Evolutionary conservation across 2,888 invertebrate species (phyloP), one percentile per base, ranked within the genome.

Genomic region (Ceramica pisi): DNA sequence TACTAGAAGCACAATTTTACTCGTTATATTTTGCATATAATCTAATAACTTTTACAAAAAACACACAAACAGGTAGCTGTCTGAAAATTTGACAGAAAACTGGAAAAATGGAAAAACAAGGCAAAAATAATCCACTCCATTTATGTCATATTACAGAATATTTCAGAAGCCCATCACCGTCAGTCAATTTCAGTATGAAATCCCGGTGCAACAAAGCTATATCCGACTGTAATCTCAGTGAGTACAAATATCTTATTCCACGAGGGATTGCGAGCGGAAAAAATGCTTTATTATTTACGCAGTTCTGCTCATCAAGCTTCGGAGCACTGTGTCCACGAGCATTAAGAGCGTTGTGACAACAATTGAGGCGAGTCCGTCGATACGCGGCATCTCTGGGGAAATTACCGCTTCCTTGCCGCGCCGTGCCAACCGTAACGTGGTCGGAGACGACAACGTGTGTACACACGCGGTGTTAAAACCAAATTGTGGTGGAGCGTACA

Each of bases 371-470:
- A 80, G 86, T 82, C 87, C 85, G 92, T 91, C 92, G 90, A 92
- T 92, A 91, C 87, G 84, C 62, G 63, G 69, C 85, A 86, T 89
- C 92, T 92, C 92, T 46, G 66, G 92, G 92, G 92, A 92, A 92
- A 92, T 92, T 91, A 92, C 88, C 79, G 86, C 74, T 88, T 90
- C 87, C 90, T 90, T 88, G 82, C 86, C 73, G 71, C 83, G 71
- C 26, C 26, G 78, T 66, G 70, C 72, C 75, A 56, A 73, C 84
- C 76, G 81, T 90, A 89, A 88, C 86, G 84, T 65, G 82, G 90
- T 90, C 86, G 85, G 87, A 85, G 87, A 85, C 86, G 56, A 74
- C 85, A 88, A 77, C 85, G 86, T 85, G 86, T 86, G 86, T 84
- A 83, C 82, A 88, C 81, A 86, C 78, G 74, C 73, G 85, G 75